Conservation (phyloP, 2,113 vertebrate genomes). For the Galbula dea region DNA sequence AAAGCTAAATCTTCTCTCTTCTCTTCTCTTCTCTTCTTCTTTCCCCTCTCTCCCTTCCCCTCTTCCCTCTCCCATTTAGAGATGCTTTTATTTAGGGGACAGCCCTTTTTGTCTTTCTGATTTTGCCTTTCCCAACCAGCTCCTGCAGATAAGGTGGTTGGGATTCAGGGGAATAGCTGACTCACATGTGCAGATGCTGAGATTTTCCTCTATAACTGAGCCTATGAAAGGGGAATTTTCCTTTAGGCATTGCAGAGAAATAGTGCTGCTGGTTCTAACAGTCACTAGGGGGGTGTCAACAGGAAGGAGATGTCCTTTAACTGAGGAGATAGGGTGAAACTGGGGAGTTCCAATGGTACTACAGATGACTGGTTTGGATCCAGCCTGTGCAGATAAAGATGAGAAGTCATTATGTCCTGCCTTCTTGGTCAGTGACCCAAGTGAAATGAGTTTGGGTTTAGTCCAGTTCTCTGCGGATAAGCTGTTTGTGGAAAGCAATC, state of each 20-base stretch:
- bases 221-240: neutral
- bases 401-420: neutral
- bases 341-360: neutral
- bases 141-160: neutral
- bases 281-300: neutral
- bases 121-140: neutral
- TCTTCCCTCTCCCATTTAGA: neutral
- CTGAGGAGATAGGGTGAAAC: neutral
- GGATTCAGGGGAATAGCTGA: neutral
- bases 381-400: neutral
- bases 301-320: neutral
- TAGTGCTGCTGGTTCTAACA: neutral
- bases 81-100: neutral
- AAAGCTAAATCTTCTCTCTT: neutral
- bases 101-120: neutral
- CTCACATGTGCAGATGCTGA: neutral
- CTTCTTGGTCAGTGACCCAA: constrained; percentile 22
- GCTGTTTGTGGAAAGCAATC: neutral
- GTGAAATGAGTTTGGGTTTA: constrained; percentile 40
- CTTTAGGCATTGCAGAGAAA: neutral
- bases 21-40: neutral
- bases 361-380: neutral
- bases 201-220: neutral
- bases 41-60: neutral
- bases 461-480: constrained; percentile 34